Evolutionary conservation across 2,888 invertebrate species (phyloP).

Genomic region (Malacosoma neustria): DNA sequence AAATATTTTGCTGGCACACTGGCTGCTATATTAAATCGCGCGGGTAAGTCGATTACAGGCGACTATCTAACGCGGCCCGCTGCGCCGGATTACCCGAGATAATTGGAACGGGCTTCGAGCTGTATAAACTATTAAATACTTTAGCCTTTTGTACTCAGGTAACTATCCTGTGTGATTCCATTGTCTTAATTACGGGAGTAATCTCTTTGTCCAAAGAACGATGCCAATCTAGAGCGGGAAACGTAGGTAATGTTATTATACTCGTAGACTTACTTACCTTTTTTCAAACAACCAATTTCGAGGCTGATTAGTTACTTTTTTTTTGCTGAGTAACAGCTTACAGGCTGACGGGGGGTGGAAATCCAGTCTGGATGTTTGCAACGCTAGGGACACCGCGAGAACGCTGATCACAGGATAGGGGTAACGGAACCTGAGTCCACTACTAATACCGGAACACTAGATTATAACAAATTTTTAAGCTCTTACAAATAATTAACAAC

Average conservation of each 20-base stretch:
- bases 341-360: no score
- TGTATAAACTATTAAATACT: constrained; percentile 16
- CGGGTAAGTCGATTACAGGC: constrained; percentile 49
- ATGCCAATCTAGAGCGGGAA: neutral
- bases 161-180: constrained; percentile 6
- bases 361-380: no score
- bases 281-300: no score
- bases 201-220: neutral
- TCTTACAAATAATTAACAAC: no score
- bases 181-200: constrained; percentile 4
- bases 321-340: no score
- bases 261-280: constrained; percentile 9
- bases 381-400: no score
- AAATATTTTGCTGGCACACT: constrained; percentile 50
- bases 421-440: no score
- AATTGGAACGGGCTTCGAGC: constrained; percentile 35
- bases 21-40: constrained; percentile 53
- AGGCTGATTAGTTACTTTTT: no score
- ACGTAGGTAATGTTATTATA: constrained; percentile 16
- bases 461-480: no score
- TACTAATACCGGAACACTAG: no score
- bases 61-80: constrained; percentile 37
- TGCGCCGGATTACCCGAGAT: constrained; percentile 43
- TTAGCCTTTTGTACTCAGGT: constrained; percentile 18
- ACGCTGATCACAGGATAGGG: no score